Evolutionary conservation across 2,888 invertebrate species (phyloP).

Genomic region (Crematogaster levior): DNA sequence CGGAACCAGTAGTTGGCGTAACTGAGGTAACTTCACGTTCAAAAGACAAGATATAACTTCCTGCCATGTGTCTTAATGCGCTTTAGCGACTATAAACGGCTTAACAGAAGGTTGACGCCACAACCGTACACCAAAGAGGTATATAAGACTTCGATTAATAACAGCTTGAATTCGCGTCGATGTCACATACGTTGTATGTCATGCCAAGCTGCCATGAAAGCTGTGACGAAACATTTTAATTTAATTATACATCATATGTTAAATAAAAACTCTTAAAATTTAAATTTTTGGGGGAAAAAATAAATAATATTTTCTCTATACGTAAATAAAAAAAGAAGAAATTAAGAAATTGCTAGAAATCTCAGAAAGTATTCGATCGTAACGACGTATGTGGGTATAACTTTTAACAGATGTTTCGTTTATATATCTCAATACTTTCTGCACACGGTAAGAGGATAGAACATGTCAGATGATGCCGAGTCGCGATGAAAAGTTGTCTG

Average conservation of each 20-base stretch:
- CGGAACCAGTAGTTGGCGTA: slow-evolving; percentile 55
- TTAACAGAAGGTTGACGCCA: slow-evolving; percentile 3
- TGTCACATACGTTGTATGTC: too few species aligned
- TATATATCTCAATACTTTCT: slow-evolving; percentile 1
- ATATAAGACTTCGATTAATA: slow-evolving; percentile 6
- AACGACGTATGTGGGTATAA: not conserved
- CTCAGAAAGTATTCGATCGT: not conserved
- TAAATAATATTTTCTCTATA: not conserved
- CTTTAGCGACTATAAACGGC: slow-evolving; percentile 35
- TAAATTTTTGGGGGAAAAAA: not conserved
- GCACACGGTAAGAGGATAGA: slow-evolving; percentile 16
- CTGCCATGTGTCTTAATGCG: slow-evolving; percentile 35
- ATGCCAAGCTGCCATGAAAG: not conserved
- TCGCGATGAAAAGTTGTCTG: not conserved
- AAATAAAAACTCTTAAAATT: not conserved
- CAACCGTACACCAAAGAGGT: not conserved
- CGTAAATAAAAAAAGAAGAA: not conserved
- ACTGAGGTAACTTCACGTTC: slow-evolving; percentile 38
- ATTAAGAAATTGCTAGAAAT: not conserved
- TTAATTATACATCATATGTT: not conserved
- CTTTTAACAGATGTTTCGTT: not conserved
- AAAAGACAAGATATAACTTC: slow-evolving; percentile 54
- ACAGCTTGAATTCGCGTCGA: not conserved
- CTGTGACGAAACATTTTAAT: not conserved
- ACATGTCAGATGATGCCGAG: slow-evolving; percentile 18